Evolutionary conservation across 2,797 vertebrate species (phyloP), one percentile per base, ranked within the genome.

Genomic region (Ctenochaetus hawaiiensis): DNA sequence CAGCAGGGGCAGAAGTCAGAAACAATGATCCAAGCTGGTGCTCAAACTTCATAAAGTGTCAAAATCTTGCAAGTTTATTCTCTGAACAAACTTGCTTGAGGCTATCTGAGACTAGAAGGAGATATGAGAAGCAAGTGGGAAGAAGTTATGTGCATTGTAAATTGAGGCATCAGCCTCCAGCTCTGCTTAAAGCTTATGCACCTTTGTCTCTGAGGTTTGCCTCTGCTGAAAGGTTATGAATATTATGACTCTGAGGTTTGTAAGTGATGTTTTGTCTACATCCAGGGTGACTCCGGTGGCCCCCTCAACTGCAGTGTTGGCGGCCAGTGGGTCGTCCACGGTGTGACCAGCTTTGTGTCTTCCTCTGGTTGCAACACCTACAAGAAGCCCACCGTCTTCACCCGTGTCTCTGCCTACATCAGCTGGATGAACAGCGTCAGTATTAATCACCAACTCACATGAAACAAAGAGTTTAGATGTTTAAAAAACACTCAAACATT

Each of bases 311-410:
- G 97, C 73, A 80, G 67, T 0, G 95, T 97, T 41, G 87, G 78
- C 0, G 96, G 96, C 9, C 30, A 67, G 54, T 97, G 96, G 70
- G 84, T 94, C 5, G 95, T 98, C 73, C 96, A 97, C 0, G 97
- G 97, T 0, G 94, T 98, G 88, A 95, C 96, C 93, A 98, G 97
- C 93, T 99, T 99, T 17, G 96, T 97, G 76, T 97, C 96, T 37
- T 76, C 89, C 1, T n/a, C 1, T 7, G 97, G 96, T 70, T 97
- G 97, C 90, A 97, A 98, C 9, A 39, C 92, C 11, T 1, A 71
- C 72, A 84, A 0, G 92, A 98, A 93, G 81, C 97, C 97, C 75
- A 97, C 96, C 0, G 96, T 97, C 78, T 97, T 97, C 94, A 96
- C 95, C 13, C 95, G 96, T 0, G 93, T 92, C 61, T 98, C 97